Evolutionary conservation across 2,113 vertebrate genomes (phyloP), one percentile per base, ranked within the genome.

Genomic region (Caretta caretta): DNA sequence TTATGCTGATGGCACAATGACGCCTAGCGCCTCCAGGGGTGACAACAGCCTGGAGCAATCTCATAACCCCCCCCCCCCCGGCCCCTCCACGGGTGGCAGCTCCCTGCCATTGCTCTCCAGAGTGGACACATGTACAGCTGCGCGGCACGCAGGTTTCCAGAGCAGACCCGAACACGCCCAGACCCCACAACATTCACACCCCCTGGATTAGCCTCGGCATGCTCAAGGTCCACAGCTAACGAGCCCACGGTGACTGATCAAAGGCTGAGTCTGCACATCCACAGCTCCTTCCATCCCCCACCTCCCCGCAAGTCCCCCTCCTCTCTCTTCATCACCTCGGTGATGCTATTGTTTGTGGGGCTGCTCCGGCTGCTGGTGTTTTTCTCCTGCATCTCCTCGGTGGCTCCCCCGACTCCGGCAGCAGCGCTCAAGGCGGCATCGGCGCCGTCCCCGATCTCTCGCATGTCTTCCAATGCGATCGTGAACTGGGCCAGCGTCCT

Each of bases 401-500:
- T 87, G 6, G 91, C 86, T 2, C 95, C 96, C 31, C 94, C 90
- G 16, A 92, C 92, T 46, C 78, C 92, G 79, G 98, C 38, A 84
- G 97, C 56, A 54, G 94, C 1, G 86, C 96, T 97, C 96, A 97
- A 92, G 96, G 98, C 98, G 85, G 99, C 98, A 50, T 99, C 97
- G 24, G 98, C 94, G 48, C 98, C 98, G 56, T 99, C 99, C 76
- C 99, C 99, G 86, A 98, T 98, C 97, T 99, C 99, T 76, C 99
- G 98, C 99, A 99, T 99, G 96, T 99, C 99, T 98, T 99, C 99
- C 98, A 99, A 98, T 97, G 99, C 99, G 95, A 99, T 99, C 98
- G 99, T 99, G 98, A 99, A 99, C 98, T 99, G 99, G 97, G 99
- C 99, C 94, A 99, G 98, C 97, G 99, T 99, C 98, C 99, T 99